A percentile compares a stretch with the other conserved stretches of the same genome.
Evolutionary conservation across 2,113 vertebrate species (phyloP).

Genomic region (Loxodonta africana): DNA sequence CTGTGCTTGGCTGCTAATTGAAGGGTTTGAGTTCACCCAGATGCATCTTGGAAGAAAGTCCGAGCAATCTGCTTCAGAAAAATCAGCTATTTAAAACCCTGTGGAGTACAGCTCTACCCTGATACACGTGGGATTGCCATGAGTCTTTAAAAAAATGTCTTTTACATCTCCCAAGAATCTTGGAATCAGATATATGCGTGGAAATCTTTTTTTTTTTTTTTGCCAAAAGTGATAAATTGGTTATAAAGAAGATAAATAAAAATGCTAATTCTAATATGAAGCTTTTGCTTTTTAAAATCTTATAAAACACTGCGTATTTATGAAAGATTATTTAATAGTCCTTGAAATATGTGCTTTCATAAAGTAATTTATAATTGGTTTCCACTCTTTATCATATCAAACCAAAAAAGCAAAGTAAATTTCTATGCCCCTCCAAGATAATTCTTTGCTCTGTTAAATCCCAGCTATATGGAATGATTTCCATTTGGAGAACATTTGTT

Average conservation of each 20-base stretch:
- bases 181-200: conserved; percentile 8
- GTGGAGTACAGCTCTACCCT: too few species aligned
- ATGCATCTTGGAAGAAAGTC: too few species aligned
- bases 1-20: too few species aligned
- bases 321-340: conserved; percentile 74
- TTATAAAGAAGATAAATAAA: conserved; percentile 71
- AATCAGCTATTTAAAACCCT: too few species aligned
- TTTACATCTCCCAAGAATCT: conserved; percentile 27
- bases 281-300: conserved; percentile 72
- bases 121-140: too few species aligned
- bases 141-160: neutral
- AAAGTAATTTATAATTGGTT: conserved; percentile 57
- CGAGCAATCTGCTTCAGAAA: too few species aligned
- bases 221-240: neutral
- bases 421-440: conserved; percentile 67
- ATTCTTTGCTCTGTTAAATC: conserved; percentile 78
- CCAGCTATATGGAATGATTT: conserved; percentile 68
- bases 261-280: conserved; percentile 69
- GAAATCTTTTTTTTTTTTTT: conserved; percentile 11
- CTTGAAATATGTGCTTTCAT: conserved; percentile 72
- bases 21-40: too few species aligned
- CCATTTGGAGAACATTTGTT: conserved; percentile 75
- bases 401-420: conserved; percentile 68
- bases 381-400: conserved; percentile 67
- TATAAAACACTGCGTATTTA: conserved; percentile 62